A percentile compares a stretch with the other conserved stretches of the same genome.
phyloP scores from a whole-genome alignment of 2,113 vertebrate genomes.

The Sigmodon hispidus region DNA sequence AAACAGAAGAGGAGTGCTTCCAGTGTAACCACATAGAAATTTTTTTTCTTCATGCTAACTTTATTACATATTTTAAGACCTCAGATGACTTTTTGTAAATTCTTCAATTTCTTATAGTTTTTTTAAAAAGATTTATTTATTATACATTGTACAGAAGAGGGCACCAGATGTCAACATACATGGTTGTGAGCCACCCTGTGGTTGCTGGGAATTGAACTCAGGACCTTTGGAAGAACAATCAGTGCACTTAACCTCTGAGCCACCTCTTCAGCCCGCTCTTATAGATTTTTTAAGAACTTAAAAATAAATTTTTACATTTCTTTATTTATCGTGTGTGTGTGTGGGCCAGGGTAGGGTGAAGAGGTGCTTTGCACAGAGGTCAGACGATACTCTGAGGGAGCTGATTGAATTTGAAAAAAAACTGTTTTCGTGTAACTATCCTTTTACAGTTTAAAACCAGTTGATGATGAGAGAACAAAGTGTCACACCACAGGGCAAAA shows the following conservation, averaged over 20 bases:
- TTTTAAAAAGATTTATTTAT: no score
- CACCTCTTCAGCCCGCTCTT: no score
- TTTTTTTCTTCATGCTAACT: conserved; percentile 34
- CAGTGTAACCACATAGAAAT: background rate
- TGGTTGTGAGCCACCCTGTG: no score
- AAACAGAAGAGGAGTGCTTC: background rate
- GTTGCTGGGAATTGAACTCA: no score
- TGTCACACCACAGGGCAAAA: background rate
- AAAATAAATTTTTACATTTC: background rate
- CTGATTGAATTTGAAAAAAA: conserved; percentile 6
- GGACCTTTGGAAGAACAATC: no score
- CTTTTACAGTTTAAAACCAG: background rate
- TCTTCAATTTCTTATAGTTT: background rate
- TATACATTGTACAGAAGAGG: no score
- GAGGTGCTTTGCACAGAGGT: background rate
- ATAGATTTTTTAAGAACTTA: background rate
- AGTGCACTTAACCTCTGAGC: no score
- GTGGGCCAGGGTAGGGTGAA: background rate
- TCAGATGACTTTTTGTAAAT: background rate
- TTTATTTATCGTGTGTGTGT: background rate
- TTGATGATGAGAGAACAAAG: background rate
- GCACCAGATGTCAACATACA: no score
- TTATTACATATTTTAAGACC: conserved; percentile 17
- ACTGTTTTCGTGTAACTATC: conserved; percentile 18
- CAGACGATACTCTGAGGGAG: background rate